Percentiles rank a stretch among this genome's conserved stretches.
Evolutionary conservation across 2,797 vertebrate species (phyloP).

Genomic region (Cossypha caffra): DNA sequence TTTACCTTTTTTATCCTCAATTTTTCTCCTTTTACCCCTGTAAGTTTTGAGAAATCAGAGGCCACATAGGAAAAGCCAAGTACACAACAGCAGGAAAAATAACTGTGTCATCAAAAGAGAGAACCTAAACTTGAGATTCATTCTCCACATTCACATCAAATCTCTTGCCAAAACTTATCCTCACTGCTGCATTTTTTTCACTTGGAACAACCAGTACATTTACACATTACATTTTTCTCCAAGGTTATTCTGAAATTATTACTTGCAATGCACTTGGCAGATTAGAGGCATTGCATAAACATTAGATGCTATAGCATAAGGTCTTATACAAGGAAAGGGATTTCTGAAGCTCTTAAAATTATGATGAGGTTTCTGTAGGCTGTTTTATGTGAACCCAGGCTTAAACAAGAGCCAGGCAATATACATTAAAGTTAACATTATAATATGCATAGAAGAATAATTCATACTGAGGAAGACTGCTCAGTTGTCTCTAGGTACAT

Average conservation of each 20-base stretch:
- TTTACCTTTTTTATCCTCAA: background rate
- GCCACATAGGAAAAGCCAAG: background rate
- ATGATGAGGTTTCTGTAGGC: background rate
- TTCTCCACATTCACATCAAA: background rate
- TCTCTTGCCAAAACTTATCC: background rate
- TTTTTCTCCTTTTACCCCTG: background rate
- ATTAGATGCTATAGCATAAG: background rate
- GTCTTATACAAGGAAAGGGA: background rate
- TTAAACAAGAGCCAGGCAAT: background rate
- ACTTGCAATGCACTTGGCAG: background rate
- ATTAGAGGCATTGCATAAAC: conserved; percentile 29
- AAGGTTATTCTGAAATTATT: background rate
- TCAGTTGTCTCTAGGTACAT: background rate
- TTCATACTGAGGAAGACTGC: background rate
- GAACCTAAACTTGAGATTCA: background rate
- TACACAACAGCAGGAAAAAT: background rate
- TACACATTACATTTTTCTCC: background rate
- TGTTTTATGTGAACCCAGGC: background rate
- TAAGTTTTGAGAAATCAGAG: background rate
- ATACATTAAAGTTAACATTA: background rate
- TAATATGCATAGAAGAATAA: background rate
- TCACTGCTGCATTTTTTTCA: background rate
- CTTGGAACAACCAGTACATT: background rate
- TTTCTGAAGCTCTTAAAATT: conserved; percentile 21
- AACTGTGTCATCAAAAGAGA: background rate